Evolutionary conservation across 2,113 vertebrate genomes (phyloP).

Genomic region (Notothenia coriiceps): DNA sequence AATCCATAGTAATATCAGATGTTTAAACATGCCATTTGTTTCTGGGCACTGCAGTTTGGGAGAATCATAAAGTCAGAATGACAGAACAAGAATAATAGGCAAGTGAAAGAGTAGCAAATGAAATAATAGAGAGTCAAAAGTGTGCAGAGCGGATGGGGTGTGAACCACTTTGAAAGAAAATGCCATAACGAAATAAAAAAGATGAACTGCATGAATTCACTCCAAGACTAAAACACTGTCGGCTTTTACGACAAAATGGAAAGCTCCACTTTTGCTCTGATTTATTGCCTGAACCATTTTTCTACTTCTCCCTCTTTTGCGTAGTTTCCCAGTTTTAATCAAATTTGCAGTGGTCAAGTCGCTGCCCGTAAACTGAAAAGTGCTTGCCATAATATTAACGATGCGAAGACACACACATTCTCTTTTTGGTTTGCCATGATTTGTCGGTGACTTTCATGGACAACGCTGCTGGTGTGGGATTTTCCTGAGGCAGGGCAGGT

Average conservation of each 20-base stretch:
- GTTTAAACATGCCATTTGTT: background rate
- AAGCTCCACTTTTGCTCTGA: slow-evolving; percentile 59
- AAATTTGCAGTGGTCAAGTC: slow-evolving; percentile 73
- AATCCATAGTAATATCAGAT: too few species aligned
- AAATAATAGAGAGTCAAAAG: slow-evolving; percentile 38
- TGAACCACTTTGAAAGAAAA: slow-evolving; percentile 19
- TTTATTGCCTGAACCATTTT: slow-evolving; percentile 59
- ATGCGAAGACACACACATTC: slow-evolving; percentile 28
- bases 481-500: slow-evolving; percentile 34
- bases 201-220: slow-evolving; percentile 55
- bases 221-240: slow-evolving; percentile 26
- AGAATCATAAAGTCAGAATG: slow-evolving; percentile 12
- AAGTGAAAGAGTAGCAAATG: slow-evolving; percentile 9
- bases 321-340: slow-evolving; percentile 61
- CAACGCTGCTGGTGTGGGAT: slow-evolving; percentile 28
- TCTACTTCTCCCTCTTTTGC: slow-evolving; percentile 26
- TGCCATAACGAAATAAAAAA: slow-evolving; percentile 46
- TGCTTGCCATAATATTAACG: slow-evolving; percentile 44
- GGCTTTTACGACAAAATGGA: slow-evolving; percentile 71
- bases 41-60: background rate
- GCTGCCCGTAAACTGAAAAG: slow-evolving; percentile 83
- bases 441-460: slow-evolving; percentile 6
- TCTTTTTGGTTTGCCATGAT: slow-evolving; percentile 31
- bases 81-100: background rate
- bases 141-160: background rate